Evolutionary conservation across 2,797 vertebrate genomes (phyloP).

Genomic region (Paratrypauchen microcephalus): DNA sequence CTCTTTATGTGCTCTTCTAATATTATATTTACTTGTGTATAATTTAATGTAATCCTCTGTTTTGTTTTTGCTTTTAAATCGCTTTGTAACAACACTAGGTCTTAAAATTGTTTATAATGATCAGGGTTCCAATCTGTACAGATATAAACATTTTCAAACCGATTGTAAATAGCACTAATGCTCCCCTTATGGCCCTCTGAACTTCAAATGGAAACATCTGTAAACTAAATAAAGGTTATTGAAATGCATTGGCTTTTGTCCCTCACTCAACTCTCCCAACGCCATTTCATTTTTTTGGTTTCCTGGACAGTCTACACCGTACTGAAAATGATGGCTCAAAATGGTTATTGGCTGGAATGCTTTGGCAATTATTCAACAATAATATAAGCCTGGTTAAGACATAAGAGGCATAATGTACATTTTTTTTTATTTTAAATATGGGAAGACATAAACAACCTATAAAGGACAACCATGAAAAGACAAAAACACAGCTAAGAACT

Average conservation of each 20-base stretch:
- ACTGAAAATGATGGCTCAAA: neutral
- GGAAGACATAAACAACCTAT: too few relatives aligned
- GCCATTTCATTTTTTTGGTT: neutral
- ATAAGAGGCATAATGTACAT: too few relatives aligned
- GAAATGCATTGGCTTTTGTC: slow-evolving; percentile 75
- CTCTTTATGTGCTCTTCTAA: slow-evolving; percentile 62
- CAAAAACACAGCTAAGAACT: too few relatives aligned
- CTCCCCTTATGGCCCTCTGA: slow-evolving; percentile 82
- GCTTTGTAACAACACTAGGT: slow-evolving; percentile 91
- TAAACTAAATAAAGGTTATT: slow-evolving; percentile 96
- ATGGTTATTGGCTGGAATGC: neutral
- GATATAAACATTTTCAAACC: slow-evolving; percentile 91
- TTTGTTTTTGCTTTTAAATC: slow-evolving; percentile 83
- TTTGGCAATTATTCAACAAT: neutral
- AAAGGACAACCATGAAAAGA: too few relatives aligned
- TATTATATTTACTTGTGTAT: slow-evolving; percentile 77
- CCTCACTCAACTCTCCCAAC: neutral
- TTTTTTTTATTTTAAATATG: too few relatives aligned
- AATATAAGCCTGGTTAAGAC: too few relatives aligned
- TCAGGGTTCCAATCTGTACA: slow-evolving; percentile 98
- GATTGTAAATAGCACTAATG: slow-evolving; percentile 98
- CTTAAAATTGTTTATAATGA: slow-evolving; percentile 93
- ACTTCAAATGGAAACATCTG: slow-evolving; percentile 92
- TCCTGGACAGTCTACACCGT: neutral
- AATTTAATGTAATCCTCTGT: slow-evolving; percentile 82